These are phyloP conservation scores for Brachirus orientalis DNA, from an alignment of 2,113 vertebrate species.

Conservation along the genomic window DNA sequence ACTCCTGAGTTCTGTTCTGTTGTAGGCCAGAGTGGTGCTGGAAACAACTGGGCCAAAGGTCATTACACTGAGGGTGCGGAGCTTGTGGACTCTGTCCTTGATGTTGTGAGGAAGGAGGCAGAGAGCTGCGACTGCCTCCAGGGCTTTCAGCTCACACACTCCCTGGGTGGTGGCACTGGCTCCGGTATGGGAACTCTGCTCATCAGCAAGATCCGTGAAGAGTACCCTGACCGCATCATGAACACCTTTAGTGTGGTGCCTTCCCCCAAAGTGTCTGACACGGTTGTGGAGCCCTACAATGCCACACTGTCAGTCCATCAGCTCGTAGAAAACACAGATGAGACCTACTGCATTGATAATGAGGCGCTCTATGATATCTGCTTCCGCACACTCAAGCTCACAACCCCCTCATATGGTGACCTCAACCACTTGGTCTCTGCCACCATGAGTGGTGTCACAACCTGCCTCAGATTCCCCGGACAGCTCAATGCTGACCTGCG, in stretches of 20 bases:
- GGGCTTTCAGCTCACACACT: slow-evolving; percentile 87
- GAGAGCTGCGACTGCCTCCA: slow-evolving; percentile 86
- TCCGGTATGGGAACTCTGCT: slow-evolving; percentile 86
- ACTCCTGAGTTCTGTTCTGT: background rate
- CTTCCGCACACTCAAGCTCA: slow-evolving; percentile 87
- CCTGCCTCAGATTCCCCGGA: slow-evolving; percentile 85
- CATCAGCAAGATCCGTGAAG: slow-evolving; percentile 86
- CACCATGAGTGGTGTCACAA: slow-evolving; percentile 86
- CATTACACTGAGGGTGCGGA: slow-evolving; percentile 87
- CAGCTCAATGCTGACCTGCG: slow-evolving; percentile 86
- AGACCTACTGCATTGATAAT: slow-evolving; percentile 87
- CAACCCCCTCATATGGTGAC: slow-evolving; percentile 84
- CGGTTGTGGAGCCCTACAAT: slow-evolving; percentile 86
- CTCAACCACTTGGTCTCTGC: slow-evolving; percentile 86
- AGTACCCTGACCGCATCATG: slow-evolving; percentile 87
- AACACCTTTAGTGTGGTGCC: slow-evolving; percentile 87
- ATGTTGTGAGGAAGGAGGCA: slow-evolving; percentile 85
- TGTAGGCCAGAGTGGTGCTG: slow-evolving; percentile 85
- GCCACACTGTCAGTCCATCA: slow-evolving; percentile 85
- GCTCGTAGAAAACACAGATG: slow-evolving; percentile 86
- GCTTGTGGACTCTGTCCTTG: slow-evolving; percentile 85
- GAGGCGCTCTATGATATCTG: slow-evolving; percentile 87
- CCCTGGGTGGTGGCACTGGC: slow-evolving; percentile 83
- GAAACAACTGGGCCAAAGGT: slow-evolving; percentile 87
- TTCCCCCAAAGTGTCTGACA: slow-evolving; percentile 86